Evolutionary conservation across 2,797 vertebrate genomes (phyloP), one percentile per base, ranked within the genome.

Genomic region (Paratrypauchen microcephalus): DNA sequence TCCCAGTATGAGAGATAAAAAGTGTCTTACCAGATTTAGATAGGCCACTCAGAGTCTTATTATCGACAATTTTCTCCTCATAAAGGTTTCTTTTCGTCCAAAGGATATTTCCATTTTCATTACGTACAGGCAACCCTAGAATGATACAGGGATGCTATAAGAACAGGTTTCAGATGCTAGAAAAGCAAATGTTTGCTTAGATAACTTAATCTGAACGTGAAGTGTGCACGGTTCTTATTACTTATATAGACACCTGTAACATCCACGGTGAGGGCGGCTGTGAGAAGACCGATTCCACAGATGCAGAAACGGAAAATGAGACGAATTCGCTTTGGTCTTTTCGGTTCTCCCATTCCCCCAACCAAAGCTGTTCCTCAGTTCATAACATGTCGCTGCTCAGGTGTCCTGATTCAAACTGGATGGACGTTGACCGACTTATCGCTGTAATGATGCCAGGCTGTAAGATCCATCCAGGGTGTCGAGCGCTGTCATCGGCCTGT

Each of bases 331-430:
- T 88, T 87, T 80, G 87, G 87, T 89, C 86, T 91, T 79, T 83
- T 80, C 83, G 79, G 78, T 74, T 85, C 84, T 87, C 86, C 92
- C 93, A 94, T 94, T 58, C 84, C 88, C 74, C 78, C 87, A 70
- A 72, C 66, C 54, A 48, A 70, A 70, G 69, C 79, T 16, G 71
- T 32, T 28, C 62, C 72, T 59, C 67, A 71, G 73, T 67, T 93
- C 89, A 93, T 56, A 93, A 91, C 93, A 92, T 91, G 77, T 70
- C 86, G 65, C 66, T 69, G 48, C n/a, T 21, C 65, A 65, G 15
- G 50, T 70, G 57, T 63, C 61, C 79, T 54, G 12, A 63, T 62
- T 57, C 45, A 41, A 48, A 48, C 61, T 39, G 73, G 47, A 52
- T 65, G 60, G 45, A 32, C 67, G 71, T 59, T 74, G 24, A 6